phyloP scores from a whole-genome alignment of 2,888 invertebrate genomes.

The Trissolcus japonicus region DNA sequence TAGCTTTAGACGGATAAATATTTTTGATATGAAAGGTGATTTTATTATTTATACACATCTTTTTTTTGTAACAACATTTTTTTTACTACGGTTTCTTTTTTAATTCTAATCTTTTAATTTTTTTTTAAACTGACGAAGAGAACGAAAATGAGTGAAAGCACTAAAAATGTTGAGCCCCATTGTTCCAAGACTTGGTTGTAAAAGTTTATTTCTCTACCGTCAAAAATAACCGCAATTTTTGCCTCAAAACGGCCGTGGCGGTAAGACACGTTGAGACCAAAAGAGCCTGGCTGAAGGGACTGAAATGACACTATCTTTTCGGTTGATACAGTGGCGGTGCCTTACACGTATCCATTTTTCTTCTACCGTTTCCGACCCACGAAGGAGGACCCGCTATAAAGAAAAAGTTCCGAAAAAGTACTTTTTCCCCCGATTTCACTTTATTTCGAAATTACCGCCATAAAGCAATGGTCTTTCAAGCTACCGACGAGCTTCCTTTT shows the following conservation, averaged over 20 bases:
- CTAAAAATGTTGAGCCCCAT: slow-evolving; percentile 44
- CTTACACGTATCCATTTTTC: slow-evolving; percentile 26
- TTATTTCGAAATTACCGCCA: slow-evolving; percentile 34
- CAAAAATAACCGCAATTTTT: slow-evolving; percentile 70
- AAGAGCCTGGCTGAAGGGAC: slow-evolving; percentile 23
- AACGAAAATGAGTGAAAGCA: slow-evolving; percentile 40
- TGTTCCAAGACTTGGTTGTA: slow-evolving; percentile 61
- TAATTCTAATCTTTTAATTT: no score
- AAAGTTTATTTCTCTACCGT: slow-evolving; percentile 66
- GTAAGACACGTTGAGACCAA: slow-evolving; percentile 31
- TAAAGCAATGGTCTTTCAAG: slow-evolving; percentile 38
- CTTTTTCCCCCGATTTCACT: slow-evolving; percentile 40
- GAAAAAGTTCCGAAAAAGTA: slow-evolving; percentile 24
- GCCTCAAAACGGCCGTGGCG: slow-evolving; percentile 62
- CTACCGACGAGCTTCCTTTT: slow-evolving; percentile 33
- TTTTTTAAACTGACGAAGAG: slow-evolving; percentile 13
- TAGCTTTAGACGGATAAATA: no score
- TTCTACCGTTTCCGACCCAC: slow-evolving; percentile 9
- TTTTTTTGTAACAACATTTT: no score
- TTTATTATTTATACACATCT: neutral
- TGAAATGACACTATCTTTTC: slow-evolving; percentile 45
- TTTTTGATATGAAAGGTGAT: neutral
- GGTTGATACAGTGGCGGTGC: slow-evolving; percentile 40
- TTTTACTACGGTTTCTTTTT: neutral
- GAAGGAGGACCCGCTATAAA: slow-evolving; percentile 30